A percentile compares a stretch with the other conserved stretches of the same genome.
These are phyloP conservation scores for Epinephelus coioides DNA, from an alignment of 2,797 vertebrate genomes.

Conservation along the genomic window DNA sequence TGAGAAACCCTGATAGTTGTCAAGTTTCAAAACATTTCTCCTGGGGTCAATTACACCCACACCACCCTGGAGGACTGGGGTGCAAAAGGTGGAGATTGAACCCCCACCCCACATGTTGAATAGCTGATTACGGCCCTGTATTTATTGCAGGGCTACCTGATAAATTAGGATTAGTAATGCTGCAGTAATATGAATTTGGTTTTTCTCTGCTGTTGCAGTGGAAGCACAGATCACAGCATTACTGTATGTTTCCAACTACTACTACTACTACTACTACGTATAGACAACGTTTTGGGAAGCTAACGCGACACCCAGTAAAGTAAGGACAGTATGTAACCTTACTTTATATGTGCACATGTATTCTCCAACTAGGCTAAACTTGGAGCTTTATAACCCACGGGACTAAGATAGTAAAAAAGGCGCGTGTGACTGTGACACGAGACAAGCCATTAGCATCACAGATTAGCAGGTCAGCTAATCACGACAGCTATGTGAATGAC, in stretches of 20 bases:
- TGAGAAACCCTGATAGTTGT: too few species aligned
- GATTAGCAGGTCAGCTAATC: constrained; percentile 71
- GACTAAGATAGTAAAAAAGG: constrained; percentile 26
- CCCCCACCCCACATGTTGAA: too few species aligned
- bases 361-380: not conserved
- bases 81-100: too few species aligned
- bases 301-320: not conserved
- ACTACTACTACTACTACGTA: too few species aligned
- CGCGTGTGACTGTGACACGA: constrained; percentile 41
- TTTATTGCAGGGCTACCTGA: not conserved
- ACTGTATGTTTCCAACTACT: not conserved
- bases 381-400: not conserved
- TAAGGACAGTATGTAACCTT: not conserved
- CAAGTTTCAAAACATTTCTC: too few species aligned
- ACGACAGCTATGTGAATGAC: constrained; percentile 46
- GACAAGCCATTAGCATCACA: constrained; percentile 54
- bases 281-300: not conserved
- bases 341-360: not conserved
- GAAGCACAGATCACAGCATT: not conserved
- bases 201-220: not conserved
- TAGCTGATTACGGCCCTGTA: too few species aligned
- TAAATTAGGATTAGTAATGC: not conserved
- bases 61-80: too few species aligned
- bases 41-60: too few species aligned
- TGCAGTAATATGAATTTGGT: not conserved